Evolutionary conservation across 2,113 vertebrate genomes (phyloP).

Genomic region (Thermophis baileyi): DNA sequence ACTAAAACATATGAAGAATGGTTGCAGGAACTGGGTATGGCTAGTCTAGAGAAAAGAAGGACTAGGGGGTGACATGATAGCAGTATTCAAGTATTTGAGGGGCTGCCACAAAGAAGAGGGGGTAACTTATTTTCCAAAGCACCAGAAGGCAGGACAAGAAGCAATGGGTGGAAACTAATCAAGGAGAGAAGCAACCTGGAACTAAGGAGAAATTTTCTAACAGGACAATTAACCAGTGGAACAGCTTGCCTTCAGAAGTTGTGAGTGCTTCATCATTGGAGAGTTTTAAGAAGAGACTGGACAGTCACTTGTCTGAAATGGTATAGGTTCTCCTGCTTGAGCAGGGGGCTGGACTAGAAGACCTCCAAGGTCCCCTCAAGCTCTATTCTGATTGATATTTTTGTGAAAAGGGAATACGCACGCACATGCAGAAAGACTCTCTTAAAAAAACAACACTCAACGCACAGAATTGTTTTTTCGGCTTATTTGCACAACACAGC

Average conservation of each 20-base stretch:
- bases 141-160: background rate
- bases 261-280: too few relatives aligned
- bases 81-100: background rate
- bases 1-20: too few relatives aligned
- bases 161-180: background rate
- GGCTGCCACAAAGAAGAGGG: background rate
- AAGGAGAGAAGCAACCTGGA: background rate
- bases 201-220: background rate
- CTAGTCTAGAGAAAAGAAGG: background rate
- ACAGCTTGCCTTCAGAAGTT: background rate
- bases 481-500: constrained; percentile 42
- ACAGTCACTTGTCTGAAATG: background rate
- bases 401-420: background rate
- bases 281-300: background rate
- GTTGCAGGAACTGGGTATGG: background rate
- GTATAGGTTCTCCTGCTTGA: background rate
- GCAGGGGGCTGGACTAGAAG: background rate
- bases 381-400: background rate
- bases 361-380: background rate
- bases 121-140: background rate
- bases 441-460: background rate
- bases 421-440: background rate
- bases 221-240: background rate
- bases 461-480: background rate
- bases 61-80: background rate